Conservation (phyloP, 1,140 invertebrate genomes). For the Ylistrum balloti region DNA sequence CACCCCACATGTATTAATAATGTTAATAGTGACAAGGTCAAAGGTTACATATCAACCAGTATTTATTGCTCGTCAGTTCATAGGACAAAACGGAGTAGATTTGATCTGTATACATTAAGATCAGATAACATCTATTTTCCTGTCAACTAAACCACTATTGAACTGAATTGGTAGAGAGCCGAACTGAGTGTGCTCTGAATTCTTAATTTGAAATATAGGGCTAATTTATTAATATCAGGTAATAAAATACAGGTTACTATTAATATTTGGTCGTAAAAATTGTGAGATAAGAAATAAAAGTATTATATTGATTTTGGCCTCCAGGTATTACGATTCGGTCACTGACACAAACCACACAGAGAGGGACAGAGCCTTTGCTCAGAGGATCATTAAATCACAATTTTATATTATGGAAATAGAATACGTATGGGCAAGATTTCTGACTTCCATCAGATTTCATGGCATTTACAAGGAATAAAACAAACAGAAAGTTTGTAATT, state of each 20-base stretch:
- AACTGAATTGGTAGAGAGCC: neutral
- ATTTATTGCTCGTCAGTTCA: neutral
- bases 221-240: conserved; percentile 18
- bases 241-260: neutral
- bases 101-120: neutral
- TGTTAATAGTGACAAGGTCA: neutral
- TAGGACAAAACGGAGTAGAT: neutral
- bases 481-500: too few species aligned
- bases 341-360: neutral
- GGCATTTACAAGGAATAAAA: too few species aligned
- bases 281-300: neutral
- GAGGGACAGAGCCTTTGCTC: too few species aligned
- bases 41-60: neutral
- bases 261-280: conserved; percentile 2
- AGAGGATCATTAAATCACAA: too few species aligned
- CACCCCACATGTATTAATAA: too few species aligned
- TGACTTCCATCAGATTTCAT: too few species aligned
- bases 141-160: neutral
- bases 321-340: neutral
- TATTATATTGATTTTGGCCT: neutral
- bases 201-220: conserved; percentile 14
- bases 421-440: too few species aligned
- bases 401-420: too few species aligned
- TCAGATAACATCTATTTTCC: conserved; percentile 21
- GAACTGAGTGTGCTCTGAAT: neutral